These are phyloP conservation scores for Pristis pectinata DNA, from an alignment of 2,797 vertebrate genomes.

Conservation along the genomic window DNA sequence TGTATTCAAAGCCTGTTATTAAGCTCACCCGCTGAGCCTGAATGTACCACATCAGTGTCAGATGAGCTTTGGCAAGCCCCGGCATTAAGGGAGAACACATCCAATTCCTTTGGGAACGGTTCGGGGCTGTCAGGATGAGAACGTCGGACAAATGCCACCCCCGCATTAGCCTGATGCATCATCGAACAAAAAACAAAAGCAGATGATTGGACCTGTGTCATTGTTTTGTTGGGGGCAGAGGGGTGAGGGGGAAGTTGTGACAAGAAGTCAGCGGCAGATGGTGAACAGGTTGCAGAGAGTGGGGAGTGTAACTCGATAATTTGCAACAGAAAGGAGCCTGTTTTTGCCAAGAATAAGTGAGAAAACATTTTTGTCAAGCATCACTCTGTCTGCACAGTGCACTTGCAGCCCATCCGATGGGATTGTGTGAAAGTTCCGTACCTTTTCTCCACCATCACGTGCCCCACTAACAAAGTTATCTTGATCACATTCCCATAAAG, in stretches of 20 bases:
- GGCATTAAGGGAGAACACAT: neutral
- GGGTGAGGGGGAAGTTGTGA: neutral
- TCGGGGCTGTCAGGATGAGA: neutral
- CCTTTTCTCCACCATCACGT: neutral
- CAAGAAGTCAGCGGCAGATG: neutral
- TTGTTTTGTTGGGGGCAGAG: too few relatives aligned
- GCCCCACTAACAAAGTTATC: too few relatives aligned
- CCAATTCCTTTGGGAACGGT: neutral
- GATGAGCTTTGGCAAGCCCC: neutral
- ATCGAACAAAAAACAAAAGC: neutral
- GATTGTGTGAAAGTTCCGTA: neutral
- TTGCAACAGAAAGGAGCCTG: neutral
- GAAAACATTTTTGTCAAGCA: neutral
- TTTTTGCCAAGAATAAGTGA: neutral
- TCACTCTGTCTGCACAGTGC: neutral
- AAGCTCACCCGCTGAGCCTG: neutral
- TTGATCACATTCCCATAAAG: too few relatives aligned
- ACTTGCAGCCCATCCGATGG: neutral
- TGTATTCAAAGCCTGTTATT: conserved; percentile 12
- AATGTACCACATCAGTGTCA: neutral
- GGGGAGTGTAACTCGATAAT: neutral
- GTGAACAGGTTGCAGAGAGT: neutral
- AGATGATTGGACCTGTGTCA: neutral
- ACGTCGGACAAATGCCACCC: neutral
- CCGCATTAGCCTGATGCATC: neutral